Conservation (phyloP, 2,797 vertebrate species). For the Megaceryle alcyon region DNA sequence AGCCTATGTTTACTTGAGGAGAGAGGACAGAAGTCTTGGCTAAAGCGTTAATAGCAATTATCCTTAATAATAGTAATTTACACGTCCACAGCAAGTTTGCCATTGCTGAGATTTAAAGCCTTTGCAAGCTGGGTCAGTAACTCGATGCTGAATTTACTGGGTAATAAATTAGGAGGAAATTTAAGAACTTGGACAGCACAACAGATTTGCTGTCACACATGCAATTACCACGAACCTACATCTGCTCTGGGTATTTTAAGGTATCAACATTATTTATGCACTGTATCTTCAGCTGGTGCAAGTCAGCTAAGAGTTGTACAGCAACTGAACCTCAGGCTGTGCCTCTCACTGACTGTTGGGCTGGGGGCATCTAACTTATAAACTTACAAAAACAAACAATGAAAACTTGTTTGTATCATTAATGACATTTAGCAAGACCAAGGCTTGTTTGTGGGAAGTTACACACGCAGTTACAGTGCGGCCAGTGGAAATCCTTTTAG, state of each 20-base stretch:
- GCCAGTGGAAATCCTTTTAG: neutral
- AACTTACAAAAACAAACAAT: neutral
- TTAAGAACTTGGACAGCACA: neutral
- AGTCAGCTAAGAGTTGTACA: neutral
- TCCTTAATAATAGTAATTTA: conserved; percentile 40
- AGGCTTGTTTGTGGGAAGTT: neutral
- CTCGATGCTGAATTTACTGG: neutral
- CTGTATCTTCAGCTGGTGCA: neutral
- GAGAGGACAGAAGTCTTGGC: neutral
- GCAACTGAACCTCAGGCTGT: neutral
- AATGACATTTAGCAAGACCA: neutral
- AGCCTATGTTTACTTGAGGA: neutral
- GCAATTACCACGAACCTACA: neutral
- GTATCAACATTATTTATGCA: neutral
- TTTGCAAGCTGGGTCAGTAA: neutral
- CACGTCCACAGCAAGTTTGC: neutral
- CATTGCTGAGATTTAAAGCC: neutral
- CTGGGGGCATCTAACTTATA: neutral
- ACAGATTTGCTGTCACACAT: neutral
- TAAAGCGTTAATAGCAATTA: neutral
- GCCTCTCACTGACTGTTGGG: neutral
- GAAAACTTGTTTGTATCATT: neutral
- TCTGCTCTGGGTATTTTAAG: neutral
- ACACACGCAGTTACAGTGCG: neutral
- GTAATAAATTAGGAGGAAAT: neutral